Percentiles rank a stretch among this genome's conserved stretches.
phyloP scores from a whole-genome alignment of 2,888 invertebrate genomes.

The Parnassius glacialis region DNA sequence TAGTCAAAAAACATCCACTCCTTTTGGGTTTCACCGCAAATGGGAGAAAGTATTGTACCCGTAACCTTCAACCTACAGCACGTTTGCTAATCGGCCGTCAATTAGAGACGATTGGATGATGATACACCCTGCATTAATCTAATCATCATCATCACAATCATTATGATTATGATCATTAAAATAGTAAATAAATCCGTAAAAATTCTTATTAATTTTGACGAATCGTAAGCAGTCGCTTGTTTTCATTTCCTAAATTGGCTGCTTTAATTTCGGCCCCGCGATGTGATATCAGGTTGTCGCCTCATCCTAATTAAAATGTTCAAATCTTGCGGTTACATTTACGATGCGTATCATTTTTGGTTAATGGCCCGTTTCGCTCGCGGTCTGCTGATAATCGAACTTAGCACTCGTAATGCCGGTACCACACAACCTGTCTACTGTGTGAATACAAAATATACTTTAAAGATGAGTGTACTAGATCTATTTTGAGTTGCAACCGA shows the following conservation, averaged over 20 bases:
- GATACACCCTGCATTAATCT: too few species aligned
- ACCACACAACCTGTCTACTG: background rate
- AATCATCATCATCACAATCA: too few species aligned
- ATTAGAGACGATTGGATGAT: too few species aligned
- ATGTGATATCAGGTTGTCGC: slow-evolving; percentile 51
- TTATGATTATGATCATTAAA: too few species aligned
- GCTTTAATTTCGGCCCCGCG: slow-evolving; percentile 24
- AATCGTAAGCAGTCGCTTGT: slow-evolving; percentile 28
- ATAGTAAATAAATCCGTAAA: too few species aligned
- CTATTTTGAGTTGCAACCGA: background rate
- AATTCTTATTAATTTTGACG: background rate
- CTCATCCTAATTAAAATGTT: slow-evolving; percentile 74
- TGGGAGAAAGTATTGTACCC: too few species aligned
- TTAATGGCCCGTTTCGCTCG: slow-evolving; percentile 68
- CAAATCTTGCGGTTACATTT: slow-evolving; percentile 55
- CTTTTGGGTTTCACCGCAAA: too few species aligned
- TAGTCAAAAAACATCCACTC: too few species aligned
- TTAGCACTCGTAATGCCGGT: slow-evolving; percentile 7
- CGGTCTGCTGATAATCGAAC: slow-evolving; percentile 36
- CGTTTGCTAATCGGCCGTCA: too few species aligned
- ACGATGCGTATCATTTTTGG: slow-evolving; percentile 73
- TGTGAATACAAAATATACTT: slow-evolving; percentile 1
- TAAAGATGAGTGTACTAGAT: background rate
- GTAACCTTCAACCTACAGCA: too few species aligned
- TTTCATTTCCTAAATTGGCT: slow-evolving; percentile 42